Evolutionary conservation across 2,113 vertebrate species (phyloP), one percentile per base, ranked within the genome.

Genomic region (Myrmecobius fasciatus): DNA sequence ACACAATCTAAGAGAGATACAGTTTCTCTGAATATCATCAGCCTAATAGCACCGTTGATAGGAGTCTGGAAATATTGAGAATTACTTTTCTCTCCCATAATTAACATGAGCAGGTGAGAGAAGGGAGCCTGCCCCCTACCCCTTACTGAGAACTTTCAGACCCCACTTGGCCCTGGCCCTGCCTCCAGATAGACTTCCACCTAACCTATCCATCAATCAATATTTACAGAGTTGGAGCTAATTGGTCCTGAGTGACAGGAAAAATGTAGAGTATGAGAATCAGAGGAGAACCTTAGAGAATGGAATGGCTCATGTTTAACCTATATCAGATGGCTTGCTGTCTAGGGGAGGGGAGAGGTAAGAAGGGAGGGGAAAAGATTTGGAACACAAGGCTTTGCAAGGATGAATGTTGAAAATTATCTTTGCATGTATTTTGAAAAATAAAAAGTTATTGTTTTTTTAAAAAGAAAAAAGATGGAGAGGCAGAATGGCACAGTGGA

Each of bases 31-130:
- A 43, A 26, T 95, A 96, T 96, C 92, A 91, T 91, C 53, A 94
- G 92, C 89, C 96, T 96, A 97, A 97, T 92, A 90, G 83, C 47
- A 47, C 60, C n/a, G 53, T 94, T 91, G 0, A 94, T 95, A 93
- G 67, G 95, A 97, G 94, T 93, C 97, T 53, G 89, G 98, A 96
- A 96, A 98, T 96, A 92, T 48, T 92, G 91, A 91, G 96, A 96
- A 98, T 93, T 60, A 28, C 95, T 54, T 6, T 43, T 60, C 96
- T 98, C 95, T 1, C 92, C 52, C 9, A 95, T 92, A 96, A 96
- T 97, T 92, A 88, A 67, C 10, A 0, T 97, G 97, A 97, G 91
- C 24, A 94, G 88, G 92, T 60, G 75, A 88, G 97, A 91, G 67
- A 49, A 36, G 26, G 0, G 46, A 49, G 36, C 67, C 20, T 43